These are phyloP conservation scores for Thymelicus lineola DNA, from an alignment of 2,888 invertebrate species.

Conservation along the genomic window DNA sequence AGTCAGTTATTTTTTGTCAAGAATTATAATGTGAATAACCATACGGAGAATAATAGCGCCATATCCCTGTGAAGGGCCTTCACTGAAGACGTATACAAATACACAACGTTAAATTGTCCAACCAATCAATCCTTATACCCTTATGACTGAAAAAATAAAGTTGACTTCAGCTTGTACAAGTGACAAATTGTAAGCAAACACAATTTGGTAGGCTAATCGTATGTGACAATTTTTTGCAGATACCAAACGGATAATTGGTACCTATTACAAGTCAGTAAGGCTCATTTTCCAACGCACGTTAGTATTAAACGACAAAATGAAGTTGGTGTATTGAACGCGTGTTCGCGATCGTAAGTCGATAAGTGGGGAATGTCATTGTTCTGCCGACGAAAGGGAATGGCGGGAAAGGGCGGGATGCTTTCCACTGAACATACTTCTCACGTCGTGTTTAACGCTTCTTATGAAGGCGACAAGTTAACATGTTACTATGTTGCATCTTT, in stretches of 20 bases:
- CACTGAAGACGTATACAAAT: background rate
- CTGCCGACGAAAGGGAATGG: slow-evolving; percentile 56
- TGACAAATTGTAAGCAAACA: slow-evolving; percentile 31
- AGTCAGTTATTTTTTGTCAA: no score
- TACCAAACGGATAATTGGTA: background rate
- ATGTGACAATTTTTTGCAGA: slow-evolving; percentile 1
- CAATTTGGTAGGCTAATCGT: slow-evolving; percentile 28
- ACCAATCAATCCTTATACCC: background rate
- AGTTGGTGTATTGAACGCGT: slow-evolving; percentile 42
- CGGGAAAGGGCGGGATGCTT: slow-evolving; percentile 53
- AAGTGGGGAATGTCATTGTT: slow-evolving; percentile 57
- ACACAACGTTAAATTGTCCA: background rate
- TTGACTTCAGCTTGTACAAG: slow-evolving; percentile 12
- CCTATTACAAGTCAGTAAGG: background rate
- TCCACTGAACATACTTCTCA: slow-evolving; percentile 55
- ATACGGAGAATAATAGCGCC: background rate
- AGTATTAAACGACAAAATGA: background rate
- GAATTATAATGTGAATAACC: no score
- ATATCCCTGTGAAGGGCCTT: no score
- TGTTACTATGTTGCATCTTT: background rate
- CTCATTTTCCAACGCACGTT: background rate
- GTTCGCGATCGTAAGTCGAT: slow-evolving; percentile 52
- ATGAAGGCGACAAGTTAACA: slow-evolving; percentile 42
- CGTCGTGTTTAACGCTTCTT: slow-evolving; percentile 47
- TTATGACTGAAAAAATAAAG: slow-evolving; percentile 5